Conservation (phyloP, 2,888 invertebrate genomes). For the Temnothorax rugatulus region DNA sequence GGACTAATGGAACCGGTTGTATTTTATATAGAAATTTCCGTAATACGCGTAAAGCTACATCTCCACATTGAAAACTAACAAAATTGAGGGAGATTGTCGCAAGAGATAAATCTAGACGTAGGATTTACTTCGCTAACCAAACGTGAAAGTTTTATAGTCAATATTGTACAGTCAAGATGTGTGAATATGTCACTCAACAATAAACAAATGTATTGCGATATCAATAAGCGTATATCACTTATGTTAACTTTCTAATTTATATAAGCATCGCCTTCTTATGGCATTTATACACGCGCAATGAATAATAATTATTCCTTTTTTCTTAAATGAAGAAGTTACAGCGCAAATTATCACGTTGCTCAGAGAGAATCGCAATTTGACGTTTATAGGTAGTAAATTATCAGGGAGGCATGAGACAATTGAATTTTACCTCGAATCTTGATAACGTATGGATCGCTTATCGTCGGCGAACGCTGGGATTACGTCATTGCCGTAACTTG, state of each 20-base stretch:
- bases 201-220: slow-evolving; percentile 8
- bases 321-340: background rate
- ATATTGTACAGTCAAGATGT: background rate
- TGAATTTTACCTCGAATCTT: slow-evolving; percentile 42
- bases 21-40: slow-evolving; percentile 29
- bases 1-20: slow-evolving; percentile 49
- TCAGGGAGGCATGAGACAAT: slow-evolving; percentile 35
- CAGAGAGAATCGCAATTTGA: background rate
- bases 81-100: background rate
- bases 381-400: slow-evolving; percentile 57
- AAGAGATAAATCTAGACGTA: background rate
- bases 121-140: background rate
- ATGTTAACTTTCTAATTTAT: slow-evolving; percentile 4
- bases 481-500: slow-evolving; percentile 55
- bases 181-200: background rate
- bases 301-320: slow-evolving; percentile 29
- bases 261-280: background rate
- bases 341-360: slow-evolving; percentile 37
- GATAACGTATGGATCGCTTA: slow-evolving; percentile 48
- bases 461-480: slow-evolving; percentile 40
- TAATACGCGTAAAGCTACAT: background rate
- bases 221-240: background rate
- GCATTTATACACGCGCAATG: slow-evolving; percentile 22
- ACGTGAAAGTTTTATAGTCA: background rate
- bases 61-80: slow-evolving; percentile 3